These are phyloP conservation scores for Typhlichthys subterraneus DNA, from an alignment of 2,797 vertebrate genomes.

Conservation along the genomic window DNA sequence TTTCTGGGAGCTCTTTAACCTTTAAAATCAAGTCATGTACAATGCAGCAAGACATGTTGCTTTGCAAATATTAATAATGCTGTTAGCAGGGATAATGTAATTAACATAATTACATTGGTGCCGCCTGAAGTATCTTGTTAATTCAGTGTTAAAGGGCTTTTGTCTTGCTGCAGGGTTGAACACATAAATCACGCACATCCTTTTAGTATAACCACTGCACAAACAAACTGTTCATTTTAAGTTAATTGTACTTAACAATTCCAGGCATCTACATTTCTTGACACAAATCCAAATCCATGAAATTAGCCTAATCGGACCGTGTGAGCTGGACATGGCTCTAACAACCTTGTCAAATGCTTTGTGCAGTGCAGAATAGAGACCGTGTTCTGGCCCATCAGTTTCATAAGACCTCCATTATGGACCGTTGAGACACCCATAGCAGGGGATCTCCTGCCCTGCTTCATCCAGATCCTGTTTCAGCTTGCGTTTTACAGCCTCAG, in stretches of 20 bases:
- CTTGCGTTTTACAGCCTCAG: conserved; percentile 60
- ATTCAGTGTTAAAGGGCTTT: conserved; percentile 55
- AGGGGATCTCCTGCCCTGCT: conserved; percentile 66
- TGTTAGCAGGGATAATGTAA: conserved; percentile 50
- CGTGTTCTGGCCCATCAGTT: conserved; percentile 79
- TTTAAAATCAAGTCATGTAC: conserved; percentile 28
- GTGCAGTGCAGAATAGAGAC: conserved; percentile 77
- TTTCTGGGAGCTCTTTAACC: conserved; percentile 21
- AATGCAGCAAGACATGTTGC: conserved; percentile 27
- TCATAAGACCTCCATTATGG: conserved; percentile 78
- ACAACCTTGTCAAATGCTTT: conserved; percentile 80
- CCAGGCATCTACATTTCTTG: background rate
- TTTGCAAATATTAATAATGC: conserved; percentile 43
- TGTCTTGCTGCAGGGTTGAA: conserved; percentile 58
- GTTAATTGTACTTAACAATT: conserved; percentile 9
- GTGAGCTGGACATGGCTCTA: conserved; percentile 64
- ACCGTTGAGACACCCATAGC: conserved; percentile 69
- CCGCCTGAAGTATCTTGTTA: conserved; percentile 45
- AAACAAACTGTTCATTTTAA: conserved; percentile 15
- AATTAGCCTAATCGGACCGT: conserved; percentile 66
- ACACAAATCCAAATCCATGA: conserved; percentile 34
- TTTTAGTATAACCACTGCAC: conserved; percentile 23
- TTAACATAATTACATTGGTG: conserved; percentile 56
- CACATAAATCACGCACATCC: conserved; percentile 40
- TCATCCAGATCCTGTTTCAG: conserved; percentile 52